Conservation (phyloP, 1,140 invertebrate genomes). For the Bombus sibiricus region DNA sequence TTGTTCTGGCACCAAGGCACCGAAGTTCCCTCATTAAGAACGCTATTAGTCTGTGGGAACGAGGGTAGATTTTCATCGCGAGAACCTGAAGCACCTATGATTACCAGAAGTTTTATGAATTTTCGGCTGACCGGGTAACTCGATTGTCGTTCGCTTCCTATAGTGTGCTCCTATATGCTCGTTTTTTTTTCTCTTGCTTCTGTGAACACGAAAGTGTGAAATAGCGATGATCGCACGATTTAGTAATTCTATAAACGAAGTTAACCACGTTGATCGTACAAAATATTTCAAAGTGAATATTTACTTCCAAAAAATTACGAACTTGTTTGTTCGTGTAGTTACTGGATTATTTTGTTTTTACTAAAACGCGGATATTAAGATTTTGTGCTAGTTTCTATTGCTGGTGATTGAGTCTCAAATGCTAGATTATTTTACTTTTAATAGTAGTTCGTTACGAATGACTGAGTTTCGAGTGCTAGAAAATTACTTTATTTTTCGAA, state of each 20-base stretch:
- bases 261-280: neutral
- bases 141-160: neutral
- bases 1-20: slow-evolving; percentile 7
- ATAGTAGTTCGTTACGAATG: no score
- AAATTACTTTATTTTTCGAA: no score
- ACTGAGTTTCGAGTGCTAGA: neutral
- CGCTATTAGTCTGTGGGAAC: slow-evolving; percentile 34
- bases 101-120: slow-evolving; percentile 41
- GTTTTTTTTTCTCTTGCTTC: neutral
- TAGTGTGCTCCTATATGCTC: neutral
- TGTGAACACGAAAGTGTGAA: neutral
- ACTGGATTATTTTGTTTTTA: neutral
- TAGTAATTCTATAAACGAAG: neutral
- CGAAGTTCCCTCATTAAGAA: slow-evolving; percentile 45
- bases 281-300: neutral
- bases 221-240: neutral
- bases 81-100: neutral
- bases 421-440: no score
- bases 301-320: no score
- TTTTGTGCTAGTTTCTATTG: neutral
- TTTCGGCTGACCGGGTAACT: neutral
- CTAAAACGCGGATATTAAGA: neutral
- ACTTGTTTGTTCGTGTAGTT: no score
- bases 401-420: neutral
- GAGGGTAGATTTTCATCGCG: slow-evolving; percentile 15